Evolutionary conservation across 2,113 vertebrate species (phyloP).

Genomic region (Eptesicus fuscus): DNA sequence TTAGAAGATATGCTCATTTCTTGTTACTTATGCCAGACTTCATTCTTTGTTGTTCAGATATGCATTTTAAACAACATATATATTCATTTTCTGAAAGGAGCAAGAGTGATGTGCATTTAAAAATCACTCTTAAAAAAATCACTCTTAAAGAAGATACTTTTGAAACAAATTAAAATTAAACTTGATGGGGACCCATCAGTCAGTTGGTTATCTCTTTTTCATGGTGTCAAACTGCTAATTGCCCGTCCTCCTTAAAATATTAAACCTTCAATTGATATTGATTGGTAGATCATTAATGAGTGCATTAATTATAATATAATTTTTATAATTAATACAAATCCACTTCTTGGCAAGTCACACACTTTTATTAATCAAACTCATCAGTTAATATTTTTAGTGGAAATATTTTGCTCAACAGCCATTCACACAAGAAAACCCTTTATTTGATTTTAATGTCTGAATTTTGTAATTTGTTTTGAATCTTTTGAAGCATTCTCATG

Average conservation of each 20-base stretch:
- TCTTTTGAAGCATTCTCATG: not conserved
- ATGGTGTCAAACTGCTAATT: slow-evolving; percentile 78
- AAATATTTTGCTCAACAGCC: slow-evolving; percentile 8
- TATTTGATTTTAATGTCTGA: not conserved
- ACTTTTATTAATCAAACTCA: slow-evolving; percentile 65
- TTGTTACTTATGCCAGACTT: slow-evolving; percentile 50
- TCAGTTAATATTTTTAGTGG: not conserved
- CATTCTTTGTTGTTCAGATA: slow-evolving; percentile 65
- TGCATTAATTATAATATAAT: slow-evolving; percentile 52
- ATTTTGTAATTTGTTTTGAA: not conserved
- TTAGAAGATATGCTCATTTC: slow-evolving; percentile 53
- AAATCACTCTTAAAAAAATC: slow-evolving; percentile 73
- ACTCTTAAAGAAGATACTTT: slow-evolving; percentile 71
- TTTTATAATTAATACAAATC: slow-evolving; percentile 67
- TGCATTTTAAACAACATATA: slow-evolving; percentile 60
- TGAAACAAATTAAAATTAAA: slow-evolving; percentile 81
- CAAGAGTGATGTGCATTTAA: slow-evolving; percentile 66
- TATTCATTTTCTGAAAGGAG: slow-evolving; percentile 64
- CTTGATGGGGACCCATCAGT: slow-evolving; percentile 78
- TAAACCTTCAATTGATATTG: slow-evolving; percentile 77
- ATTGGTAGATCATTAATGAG: slow-evolving; percentile 68
- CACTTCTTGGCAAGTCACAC: slow-evolving; percentile 53
- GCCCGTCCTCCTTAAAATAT: slow-evolving; percentile 73
- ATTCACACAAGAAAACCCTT: not conserved
- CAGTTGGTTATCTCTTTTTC: slow-evolving; percentile 73